Evolutionary conservation across 2,888 invertebrate genomes (phyloP).

Genomic region (Malacosoma neustria): DNA sequence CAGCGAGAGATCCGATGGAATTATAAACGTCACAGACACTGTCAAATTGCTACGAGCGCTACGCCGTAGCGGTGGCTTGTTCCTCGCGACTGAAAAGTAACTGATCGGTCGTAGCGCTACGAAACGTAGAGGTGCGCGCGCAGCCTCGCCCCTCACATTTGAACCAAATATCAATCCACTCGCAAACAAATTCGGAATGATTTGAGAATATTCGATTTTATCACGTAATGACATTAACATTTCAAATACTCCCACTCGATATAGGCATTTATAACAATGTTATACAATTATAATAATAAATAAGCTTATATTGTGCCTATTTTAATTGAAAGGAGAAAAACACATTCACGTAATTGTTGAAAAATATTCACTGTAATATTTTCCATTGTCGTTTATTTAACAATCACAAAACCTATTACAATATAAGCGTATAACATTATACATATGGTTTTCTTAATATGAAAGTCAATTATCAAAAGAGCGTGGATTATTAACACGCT

Average conservation of each 20-base stretch:
- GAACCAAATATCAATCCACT: constrained; percentile 66
- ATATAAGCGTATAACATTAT: too few relatives aligned
- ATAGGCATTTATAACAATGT: too few relatives aligned
- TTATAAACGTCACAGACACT: constrained; percentile 40
- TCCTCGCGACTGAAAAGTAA: constrained; percentile 52
- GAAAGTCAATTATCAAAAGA: too few relatives aligned
- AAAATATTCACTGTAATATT: too few relatives aligned
- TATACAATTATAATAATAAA: too few relatives aligned
- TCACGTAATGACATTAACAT: constrained; percentile 12
- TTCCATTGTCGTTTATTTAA: too few relatives aligned
- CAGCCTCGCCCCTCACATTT: constrained; percentile 65
- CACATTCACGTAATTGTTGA: too few relatives aligned
- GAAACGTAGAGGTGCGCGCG: constrained; percentile 56
- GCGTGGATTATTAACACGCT: too few relatives aligned
- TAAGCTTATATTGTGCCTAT: too few relatives aligned
- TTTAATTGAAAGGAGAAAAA: too few relatives aligned
- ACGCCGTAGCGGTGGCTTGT: constrained; percentile 56
- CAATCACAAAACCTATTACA: too few relatives aligned
- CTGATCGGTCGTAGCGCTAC: constrained; percentile 55
- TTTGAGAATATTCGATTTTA: constrained; percentile 42
- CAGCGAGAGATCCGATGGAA: constrained; percentile 17
- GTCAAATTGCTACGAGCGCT: constrained; percentile 32
- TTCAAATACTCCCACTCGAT: neutral
- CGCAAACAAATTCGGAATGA: constrained; percentile 47
- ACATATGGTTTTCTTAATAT: too few relatives aligned